These are phyloP conservation scores for Scotopteryx bipunctaria DNA, from an alignment of 2,888 invertebrate genomes.

Conservation along the genomic window DNA sequence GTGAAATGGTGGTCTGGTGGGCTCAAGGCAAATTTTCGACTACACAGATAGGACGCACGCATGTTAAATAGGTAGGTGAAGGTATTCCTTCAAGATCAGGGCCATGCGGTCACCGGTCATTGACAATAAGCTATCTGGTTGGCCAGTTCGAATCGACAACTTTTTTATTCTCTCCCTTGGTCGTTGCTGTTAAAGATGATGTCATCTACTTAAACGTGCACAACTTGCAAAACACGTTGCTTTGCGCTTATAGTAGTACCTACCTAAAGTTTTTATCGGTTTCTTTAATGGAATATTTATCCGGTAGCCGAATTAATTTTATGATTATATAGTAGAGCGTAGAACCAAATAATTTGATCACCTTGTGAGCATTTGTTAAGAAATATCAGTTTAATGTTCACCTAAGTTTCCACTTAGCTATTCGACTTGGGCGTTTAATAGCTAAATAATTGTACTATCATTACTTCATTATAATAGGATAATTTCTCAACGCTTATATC, in stretches of 20 bases:
- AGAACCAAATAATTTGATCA: slow-evolving; percentile 14
- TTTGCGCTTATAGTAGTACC: slow-evolving; percentile 48
- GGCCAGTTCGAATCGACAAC: slow-evolving; percentile 42
- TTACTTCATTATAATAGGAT: slow-evolving; percentile 34
- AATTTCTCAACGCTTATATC: slow-evolving; percentile 13
- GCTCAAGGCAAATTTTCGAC: too few relatives aligned
- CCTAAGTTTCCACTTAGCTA: slow-evolving; percentile 16
- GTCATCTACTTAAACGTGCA: slow-evolving; percentile 58
- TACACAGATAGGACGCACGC: too few relatives aligned
- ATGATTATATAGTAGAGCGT: slow-evolving; percentile 10
- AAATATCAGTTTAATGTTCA: slow-evolving; percentile 19
- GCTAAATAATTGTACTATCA: slow-evolving; percentile 47
- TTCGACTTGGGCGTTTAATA: slow-evolving; percentile 42
- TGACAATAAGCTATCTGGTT: slow-evolving; percentile 53
- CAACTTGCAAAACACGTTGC: slow-evolving; percentile 42
- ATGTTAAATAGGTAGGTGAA: too few relatives aligned
- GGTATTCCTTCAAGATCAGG: slow-evolving; percentile 73
- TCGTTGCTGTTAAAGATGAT: slow-evolving; percentile 62
- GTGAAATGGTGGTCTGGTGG: too few relatives aligned
- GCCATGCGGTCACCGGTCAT: slow-evolving; percentile 70
- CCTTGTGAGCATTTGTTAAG: slow-evolving; percentile 12
- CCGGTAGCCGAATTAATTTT: slow-evolving; percentile 25
- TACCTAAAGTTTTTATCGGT: slow-evolving; percentile 27
- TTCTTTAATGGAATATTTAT: slow-evolving; percentile 22
- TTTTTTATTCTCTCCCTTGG: slow-evolving; percentile 62